phyloP scores from a whole-genome alignment of 2,113 vertebrate species.

The Butastur rufipennis region DNA sequence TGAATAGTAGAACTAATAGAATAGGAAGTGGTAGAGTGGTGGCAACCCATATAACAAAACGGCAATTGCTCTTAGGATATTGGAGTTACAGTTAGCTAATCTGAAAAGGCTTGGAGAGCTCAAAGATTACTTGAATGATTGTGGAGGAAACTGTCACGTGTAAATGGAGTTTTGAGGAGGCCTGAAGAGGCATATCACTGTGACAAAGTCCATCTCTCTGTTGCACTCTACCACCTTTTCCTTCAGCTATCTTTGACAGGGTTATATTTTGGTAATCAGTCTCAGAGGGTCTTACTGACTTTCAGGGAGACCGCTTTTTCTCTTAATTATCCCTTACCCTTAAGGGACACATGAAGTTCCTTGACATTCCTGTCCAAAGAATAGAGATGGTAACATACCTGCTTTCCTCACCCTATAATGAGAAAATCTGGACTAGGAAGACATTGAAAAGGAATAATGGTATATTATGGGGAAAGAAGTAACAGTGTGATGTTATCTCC shows the following conservation, averaged over 20 bases:
- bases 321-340: not conserved
- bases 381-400: not conserved
- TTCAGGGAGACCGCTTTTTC: not conserved
- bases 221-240: not conserved
- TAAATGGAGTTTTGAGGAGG: not conserved
- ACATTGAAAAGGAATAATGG: not conserved
- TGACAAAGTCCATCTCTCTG: not conserved
- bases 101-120: not conserved
- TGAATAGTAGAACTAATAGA: not conserved
- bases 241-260: not conserved
- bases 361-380: not conserved
- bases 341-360: not conserved
- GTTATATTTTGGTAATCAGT: not conserved
- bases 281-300: not conserved
- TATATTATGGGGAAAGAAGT: not conserved
- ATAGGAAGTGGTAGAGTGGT: not conserved
- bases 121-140: not conserved
- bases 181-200: not conserved
- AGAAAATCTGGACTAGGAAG: not conserved
- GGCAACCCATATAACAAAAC: not conserved
- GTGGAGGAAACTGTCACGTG: not conserved
- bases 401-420: not conserved
- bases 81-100: not conserved
- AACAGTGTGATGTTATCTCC: not conserved
- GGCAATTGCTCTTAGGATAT: not conserved